Base-by-base conservation (phyloP, 2,888 invertebrate species). In the Cerastis rubricosa region DNA sequence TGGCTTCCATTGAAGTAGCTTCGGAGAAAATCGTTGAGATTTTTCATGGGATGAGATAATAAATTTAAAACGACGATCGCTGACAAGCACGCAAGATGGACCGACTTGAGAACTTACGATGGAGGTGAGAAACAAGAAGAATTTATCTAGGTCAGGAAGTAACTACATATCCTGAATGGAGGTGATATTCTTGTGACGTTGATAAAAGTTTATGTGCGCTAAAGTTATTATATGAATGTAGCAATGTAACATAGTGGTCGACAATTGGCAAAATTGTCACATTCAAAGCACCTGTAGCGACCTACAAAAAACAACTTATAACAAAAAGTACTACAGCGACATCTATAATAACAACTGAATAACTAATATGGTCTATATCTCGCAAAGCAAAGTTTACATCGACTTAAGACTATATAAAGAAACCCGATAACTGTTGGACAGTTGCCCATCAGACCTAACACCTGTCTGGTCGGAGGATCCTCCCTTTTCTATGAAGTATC, bases 1-100 rank as follows among this genome's bases (percentile, higher is more conserved):
- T 88, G 81, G 89, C 76, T 74, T 77, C 61, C 71, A 76, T 51
- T 78, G 87, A 84, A 80, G 78, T 40, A 57, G 83, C 85, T 85
- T 84, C 80, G 80, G 80, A 89, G 91, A 89, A 91, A 93, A 93
- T 92, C 87, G 92, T 89, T 85, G 78, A 89, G 89, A 93, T 93
- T 93, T 91, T 91, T 91, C 91, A 87, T 78, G 81, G 84, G 90
- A 92, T 91, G 84, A 90, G 88, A 89, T 92, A 91, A 92, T 92
- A 91, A 90, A 92, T 92, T 91, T 90, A 88, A 85, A 89, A 76
- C 85, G 86, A 77, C 83, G 87, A 83, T 84, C 78, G 75, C 61
- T 76, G 78, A 77, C 77, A 80, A 68, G 68, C 63, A 76, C 65
- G 74, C 63, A 72, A 80, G 80, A 83, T 80, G 47, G 65, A 66